These are phyloP conservation scores for Xestia rhomboidea DNA, from an alignment of 2,888 invertebrate genomes.

Conservation along the genomic window DNA sequence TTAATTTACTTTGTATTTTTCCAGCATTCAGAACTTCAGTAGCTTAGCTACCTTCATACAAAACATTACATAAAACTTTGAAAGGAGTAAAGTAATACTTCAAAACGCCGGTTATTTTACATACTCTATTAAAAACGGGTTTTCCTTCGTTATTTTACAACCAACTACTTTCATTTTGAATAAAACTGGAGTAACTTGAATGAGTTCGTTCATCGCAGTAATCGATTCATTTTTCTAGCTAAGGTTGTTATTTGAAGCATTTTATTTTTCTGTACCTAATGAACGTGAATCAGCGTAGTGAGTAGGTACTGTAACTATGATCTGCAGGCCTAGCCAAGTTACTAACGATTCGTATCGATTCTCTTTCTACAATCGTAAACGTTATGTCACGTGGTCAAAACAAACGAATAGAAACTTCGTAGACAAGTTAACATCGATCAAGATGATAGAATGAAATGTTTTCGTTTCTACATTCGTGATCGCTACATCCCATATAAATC, in stretches of 20 bases:
- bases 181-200: constrained; percentile 28
- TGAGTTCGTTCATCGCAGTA: constrained; percentile 14
- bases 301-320: too few relatives aligned
- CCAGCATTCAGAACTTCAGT: background rate
- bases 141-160: constrained; percentile 26
- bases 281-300: background rate
- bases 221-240: constrained; percentile 17
- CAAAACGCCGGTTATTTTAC: constrained; percentile 30
- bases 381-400: too few relatives aligned
- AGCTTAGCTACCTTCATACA: background rate
- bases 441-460: too few relatives aligned
- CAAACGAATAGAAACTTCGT: too few relatives aligned
- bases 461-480: too few relatives aligned
- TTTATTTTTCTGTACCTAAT: background rate
- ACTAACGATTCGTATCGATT: too few relatives aligned
- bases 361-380: too few relatives aligned
- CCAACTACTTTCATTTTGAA: constrained; percentile 21
- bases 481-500: too few relatives aligned
- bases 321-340: too few relatives aligned
- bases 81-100: constrained; percentile 28
- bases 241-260: background rate
- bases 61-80: constrained; percentile 20
- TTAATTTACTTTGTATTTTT: background rate
- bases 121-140: constrained; percentile 39
- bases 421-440: too few relatives aligned